phyloP scores from a whole-genome alignment of 1,140 invertebrate genomes.

The Drosophila parvula region DNA sequence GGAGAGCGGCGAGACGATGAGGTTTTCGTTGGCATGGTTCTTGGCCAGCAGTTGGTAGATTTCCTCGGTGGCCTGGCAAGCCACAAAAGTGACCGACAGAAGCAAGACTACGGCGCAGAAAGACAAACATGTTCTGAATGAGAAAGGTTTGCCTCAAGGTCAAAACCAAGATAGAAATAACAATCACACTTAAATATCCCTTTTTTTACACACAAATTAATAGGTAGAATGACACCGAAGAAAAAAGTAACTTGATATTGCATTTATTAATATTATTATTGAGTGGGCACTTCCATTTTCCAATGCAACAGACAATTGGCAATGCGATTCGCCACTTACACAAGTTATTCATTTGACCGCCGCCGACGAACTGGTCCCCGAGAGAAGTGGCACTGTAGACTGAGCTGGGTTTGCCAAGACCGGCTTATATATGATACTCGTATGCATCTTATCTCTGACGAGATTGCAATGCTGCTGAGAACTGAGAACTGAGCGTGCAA shows the following conservation, averaged over 20 bases:
- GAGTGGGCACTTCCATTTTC: not conserved
- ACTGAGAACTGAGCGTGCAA: slow-evolving; percentile 18
- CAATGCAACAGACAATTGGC: not conserved
- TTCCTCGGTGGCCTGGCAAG: slow-evolving; percentile 18
- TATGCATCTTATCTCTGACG: slow-evolving; percentile 11
- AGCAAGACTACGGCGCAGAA: slow-evolving; percentile 6
- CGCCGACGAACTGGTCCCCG: slow-evolving; percentile 15
- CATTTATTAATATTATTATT: not conserved
- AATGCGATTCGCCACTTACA: slow-evolving; percentile 27
- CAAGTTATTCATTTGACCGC: slow-evolving; percentile 27
- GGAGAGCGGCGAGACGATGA: slow-evolving; percentile 74
- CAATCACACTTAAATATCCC: not conserved
- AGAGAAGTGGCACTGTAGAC: slow-evolving; percentile 6
- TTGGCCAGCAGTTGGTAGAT: slow-evolving; percentile 36
- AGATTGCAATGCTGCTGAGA: slow-evolving; percentile 15
- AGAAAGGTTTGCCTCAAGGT: not conserved
- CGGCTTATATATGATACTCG: slow-evolving; percentile 29
- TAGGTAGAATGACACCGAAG: not conserved
- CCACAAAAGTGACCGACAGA: slow-evolving; percentile 7
- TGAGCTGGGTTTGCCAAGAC: slow-evolving; percentile 16
- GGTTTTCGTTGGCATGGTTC: slow-evolving; percentile 81
- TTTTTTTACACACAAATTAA: not conserved
- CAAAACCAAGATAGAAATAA: not conserved
- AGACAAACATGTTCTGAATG: not conserved
- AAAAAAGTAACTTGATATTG: not conserved